A percentile compares a stretch with the other conserved stretches of the same genome.
These are phyloP conservation scores for Agonopterix heracliana DNA, from an alignment of 2,888 invertebrate genomes.

Conservation along the genomic window DNA sequence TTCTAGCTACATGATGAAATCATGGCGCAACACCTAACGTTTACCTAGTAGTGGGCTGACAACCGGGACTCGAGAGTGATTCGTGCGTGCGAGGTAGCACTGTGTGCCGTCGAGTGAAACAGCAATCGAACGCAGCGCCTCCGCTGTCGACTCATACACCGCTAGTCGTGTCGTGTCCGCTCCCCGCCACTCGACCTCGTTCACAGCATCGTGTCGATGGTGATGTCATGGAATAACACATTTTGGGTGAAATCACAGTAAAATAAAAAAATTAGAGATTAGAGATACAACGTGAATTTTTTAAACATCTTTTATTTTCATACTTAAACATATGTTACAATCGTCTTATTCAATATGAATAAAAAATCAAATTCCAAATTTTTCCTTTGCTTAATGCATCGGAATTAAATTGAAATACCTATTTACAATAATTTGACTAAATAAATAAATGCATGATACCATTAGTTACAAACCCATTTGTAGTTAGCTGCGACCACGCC, in stretches of 20 bases:
- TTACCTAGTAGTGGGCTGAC: conserved; percentile 75
- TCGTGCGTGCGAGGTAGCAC: conserved; percentile 36
- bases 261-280: conserved; percentile 37
- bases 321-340: conserved; percentile 75
- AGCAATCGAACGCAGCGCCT: conserved; percentile 15
- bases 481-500: conserved; percentile 74
- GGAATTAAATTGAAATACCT: conserved; percentile 60
- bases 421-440: conserved; percentile 41
- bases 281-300: conserved; percentile 44
- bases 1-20: conserved; percentile 36
- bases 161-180: conserved; percentile 40
- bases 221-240: conserved; percentile 75
- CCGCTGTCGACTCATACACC: conserved; percentile 34
- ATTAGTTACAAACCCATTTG: conserved; percentile 76
- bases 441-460: conserved; percentile 70
- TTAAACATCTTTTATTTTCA: conserved; percentile 60
- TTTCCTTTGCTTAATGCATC: conserved; percentile 35
- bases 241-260: conserved; percentile 62
- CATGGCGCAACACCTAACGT: conserved; percentile 53
- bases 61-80: conserved; percentile 51
- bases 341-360: conserved; percentile 74
- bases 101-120: conserved; percentile 32
- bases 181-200: conserved; percentile 43
- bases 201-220: conserved; percentile 44
- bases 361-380: conserved; percentile 63